Evolutionary conservation across 2,113 vertebrate genomes (phyloP).

Genomic region (Etia nguti): DNA sequence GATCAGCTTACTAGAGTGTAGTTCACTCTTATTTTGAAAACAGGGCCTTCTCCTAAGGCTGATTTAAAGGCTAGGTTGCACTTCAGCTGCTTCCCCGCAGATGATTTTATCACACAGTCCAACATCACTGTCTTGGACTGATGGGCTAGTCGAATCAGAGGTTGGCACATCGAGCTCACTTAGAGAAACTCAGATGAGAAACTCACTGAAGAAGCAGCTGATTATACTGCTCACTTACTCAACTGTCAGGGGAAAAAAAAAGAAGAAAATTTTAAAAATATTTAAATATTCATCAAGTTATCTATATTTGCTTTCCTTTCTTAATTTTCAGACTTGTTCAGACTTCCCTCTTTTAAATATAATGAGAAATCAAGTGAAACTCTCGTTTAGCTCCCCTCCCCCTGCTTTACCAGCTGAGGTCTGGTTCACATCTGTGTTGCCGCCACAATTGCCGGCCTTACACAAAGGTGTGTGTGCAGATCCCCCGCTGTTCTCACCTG

Average conservation of each 20-base stretch:
- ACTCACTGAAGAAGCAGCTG: background rate
- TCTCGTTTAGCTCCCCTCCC: background rate
- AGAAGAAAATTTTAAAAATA: too few relatives aligned
- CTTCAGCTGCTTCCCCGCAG: background rate
- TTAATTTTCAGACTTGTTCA: background rate
- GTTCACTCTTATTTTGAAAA: background rate
- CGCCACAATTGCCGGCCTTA: background rate
- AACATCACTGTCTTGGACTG: background rate
- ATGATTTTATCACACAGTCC: background rate
- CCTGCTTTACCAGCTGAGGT: background rate
- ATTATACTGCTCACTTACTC: background rate
- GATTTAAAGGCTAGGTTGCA: background rate
- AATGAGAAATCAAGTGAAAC: constrained; percentile 10
- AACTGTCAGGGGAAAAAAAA: background rate
- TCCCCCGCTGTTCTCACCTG: background rate
- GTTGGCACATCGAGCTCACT: accelerated
- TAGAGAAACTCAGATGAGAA: background rate
- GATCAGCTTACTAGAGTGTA: background rate
- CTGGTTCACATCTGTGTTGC: constrained; percentile 44
- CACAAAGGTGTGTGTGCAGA: constrained; percentile 12
- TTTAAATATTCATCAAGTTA: accelerated
- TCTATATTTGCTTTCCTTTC: background rate
- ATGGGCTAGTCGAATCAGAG: background rate
- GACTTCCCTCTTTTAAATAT: background rate
- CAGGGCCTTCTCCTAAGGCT: accelerated